Evolutionary conservation across 1,140 invertebrate species (phyloP).

Genomic region (Venturia canescens): DNA sequence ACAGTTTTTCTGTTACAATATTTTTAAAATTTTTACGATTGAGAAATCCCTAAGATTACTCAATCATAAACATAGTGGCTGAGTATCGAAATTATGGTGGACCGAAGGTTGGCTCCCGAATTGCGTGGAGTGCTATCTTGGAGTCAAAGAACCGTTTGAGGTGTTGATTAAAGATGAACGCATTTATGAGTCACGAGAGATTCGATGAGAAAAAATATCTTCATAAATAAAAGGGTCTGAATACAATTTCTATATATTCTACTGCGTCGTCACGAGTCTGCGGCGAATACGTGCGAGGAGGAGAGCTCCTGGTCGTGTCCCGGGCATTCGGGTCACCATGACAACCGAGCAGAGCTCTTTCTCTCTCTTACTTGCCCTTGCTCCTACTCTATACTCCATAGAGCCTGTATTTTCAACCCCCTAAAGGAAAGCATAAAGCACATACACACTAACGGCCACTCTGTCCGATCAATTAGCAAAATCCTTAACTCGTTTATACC

Average conservation of each 20-base stretch:
- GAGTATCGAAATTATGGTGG: too few relatives aligned
- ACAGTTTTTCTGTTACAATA: too few relatives aligned
- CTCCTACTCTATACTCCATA: neutral
- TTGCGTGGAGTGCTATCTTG: too few relatives aligned
- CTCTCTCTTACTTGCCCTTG: conserved; percentile 19
- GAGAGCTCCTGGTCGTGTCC: conserved; percentile 64
- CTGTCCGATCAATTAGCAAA: neutral
- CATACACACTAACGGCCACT: neutral
- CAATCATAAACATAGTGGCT: too few relatives aligned
- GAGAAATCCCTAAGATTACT: too few relatives aligned
- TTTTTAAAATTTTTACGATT: too few relatives aligned
- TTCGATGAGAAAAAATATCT: neutral
- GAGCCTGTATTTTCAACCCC: conserved; percentile 11
- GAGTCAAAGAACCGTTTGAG: too few relatives aligned
- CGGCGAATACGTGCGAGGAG: neutral
- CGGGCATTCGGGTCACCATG: conserved; percentile 74
- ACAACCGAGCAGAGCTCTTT: conserved; percentile 62
- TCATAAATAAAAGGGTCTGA: neutral
- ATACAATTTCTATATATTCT: conserved; percentile 2
- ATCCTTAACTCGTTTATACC: neutral
- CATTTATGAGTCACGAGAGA: neutral
- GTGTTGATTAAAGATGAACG: too few relatives aligned
- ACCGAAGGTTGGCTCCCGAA: too few relatives aligned
- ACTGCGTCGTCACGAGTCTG: conserved; percentile 1
- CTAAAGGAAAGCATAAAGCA: conserved; percentile 3